Evolutionary conservation across 2,888 invertebrate genomes (phyloP), one percentile per base, ranked within the genome.

Genomic region (Dasypogon diadema): DNA sequence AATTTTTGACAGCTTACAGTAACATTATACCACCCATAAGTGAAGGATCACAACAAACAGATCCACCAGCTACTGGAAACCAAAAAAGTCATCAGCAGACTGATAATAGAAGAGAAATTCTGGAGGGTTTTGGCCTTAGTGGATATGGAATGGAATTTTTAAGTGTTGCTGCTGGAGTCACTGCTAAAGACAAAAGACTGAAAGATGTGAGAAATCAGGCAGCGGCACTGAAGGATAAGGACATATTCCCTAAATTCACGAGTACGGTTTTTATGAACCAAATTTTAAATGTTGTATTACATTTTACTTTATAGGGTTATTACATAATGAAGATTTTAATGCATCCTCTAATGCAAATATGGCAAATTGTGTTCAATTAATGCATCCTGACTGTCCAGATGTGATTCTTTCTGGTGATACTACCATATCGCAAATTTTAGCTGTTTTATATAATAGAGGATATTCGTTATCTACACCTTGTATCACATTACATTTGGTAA

Each of bases 111-210:
- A 82, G 79, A 70, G 85, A 87, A 55, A 83, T 86, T 78, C 88
- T 87, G 85, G 86, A 86, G 79, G 85, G 86, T 8, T 81, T 83
- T 14, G 86, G 86, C 73, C 84, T 87, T 79, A 86, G 87, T 1
- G 68, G 74, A 24, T 68, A 77, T 42, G 76, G 76, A 74, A 87
- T 90, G 79, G 88, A 89, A 77, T 87, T 89, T 76, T 84, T 94
- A n/a, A 93, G 93, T 80, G 91, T 95, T 75, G 94, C 94, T 8
- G 95, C 96, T 63, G 95, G 93, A 68, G 92, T 93, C 78, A 93
- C 93, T 16, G 95, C 95, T 70, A 95, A 96, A 87, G 96, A 96
- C 85, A 96, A 96, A 85, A 89, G 96, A 55, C 91, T 92, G 78
- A 96, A 95, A 84, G 94, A 94, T 86, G 91, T 92, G 65, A 91